Conservation (phyloP, 2,888 invertebrate species). For the Macaria liturata region DNA sequence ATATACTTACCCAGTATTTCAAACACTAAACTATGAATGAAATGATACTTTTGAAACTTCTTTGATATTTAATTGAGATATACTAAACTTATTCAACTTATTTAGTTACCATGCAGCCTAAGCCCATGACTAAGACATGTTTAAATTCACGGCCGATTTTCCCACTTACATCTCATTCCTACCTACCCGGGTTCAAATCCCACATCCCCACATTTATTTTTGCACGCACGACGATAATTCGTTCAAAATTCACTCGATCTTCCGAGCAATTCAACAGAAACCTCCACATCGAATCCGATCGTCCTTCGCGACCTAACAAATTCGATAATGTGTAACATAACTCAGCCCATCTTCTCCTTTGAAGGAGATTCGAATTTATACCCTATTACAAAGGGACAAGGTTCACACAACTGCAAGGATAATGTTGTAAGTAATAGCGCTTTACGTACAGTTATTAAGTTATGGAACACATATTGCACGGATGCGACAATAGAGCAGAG, state of each 20-base stretch:
- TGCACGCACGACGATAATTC: not conserved
- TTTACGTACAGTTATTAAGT: slow-evolving; percentile 31
- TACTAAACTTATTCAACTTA: too few species aligned
- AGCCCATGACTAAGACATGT: too few species aligned
- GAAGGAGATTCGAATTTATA: slow-evolving; percentile 1
- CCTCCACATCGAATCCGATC: slow-evolving; percentile 22
- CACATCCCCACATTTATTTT: slow-evolving; percentile 1
- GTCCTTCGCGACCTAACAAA: slow-evolving; percentile 31
- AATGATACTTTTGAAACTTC: too few species aligned
- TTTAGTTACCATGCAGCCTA: too few species aligned
- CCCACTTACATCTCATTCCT: too few species aligned
- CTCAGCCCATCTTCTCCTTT: slow-evolving; percentile 9
- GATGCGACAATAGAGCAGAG: not conserved
- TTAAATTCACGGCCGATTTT: too few species aligned
- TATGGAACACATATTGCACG: slow-evolving; percentile 21
- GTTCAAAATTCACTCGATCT: slow-evolving; percentile 1
- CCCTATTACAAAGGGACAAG: slow-evolving; percentile 17
- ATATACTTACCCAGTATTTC: too few species aligned
- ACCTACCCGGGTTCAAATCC: not conserved
- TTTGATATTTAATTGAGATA: too few species aligned
- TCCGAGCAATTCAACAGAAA: slow-evolving; percentile 12
- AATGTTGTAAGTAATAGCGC: slow-evolving; percentile 20
- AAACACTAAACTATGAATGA: too few species aligned
- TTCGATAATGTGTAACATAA: slow-evolving; percentile 29
- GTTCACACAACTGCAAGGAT: slow-evolving; percentile 9